These are phyloP conservation scores for Psilanteris sp. DNA, from an alignment of 1,140 invertebrate genomes.

Conservation along the genomic window DNA sequence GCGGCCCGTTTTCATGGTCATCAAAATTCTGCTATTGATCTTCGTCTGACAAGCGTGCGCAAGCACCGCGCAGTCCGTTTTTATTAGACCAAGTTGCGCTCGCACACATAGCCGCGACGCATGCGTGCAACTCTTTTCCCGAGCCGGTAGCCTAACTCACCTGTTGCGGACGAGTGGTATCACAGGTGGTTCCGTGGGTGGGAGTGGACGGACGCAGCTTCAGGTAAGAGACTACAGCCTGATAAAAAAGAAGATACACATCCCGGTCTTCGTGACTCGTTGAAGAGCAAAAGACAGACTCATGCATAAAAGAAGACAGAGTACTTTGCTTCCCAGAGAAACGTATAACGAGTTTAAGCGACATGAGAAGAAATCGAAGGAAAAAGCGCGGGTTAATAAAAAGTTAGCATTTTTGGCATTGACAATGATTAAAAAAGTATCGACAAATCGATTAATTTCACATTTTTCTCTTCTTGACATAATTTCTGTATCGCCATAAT, in stretches of 20 bases:
- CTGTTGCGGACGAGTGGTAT: conserved; percentile 67
- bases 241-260: conserved; percentile 76
- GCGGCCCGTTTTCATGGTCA: too few species aligned
- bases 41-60: background rate
- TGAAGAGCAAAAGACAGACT: conserved; percentile 26
- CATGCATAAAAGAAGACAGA: conserved; percentile 25
- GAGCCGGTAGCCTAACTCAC: conserved; percentile 65
- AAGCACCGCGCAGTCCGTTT: conserved; percentile 8
- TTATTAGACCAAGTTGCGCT: background rate
- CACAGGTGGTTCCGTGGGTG: conserved; percentile 76
- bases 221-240: conserved; percentile 70
- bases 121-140: conserved; percentile 41
- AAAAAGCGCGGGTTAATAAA: conserved; percentile 21
- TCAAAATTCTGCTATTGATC: too few species aligned
- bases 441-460: conserved; percentile 2
- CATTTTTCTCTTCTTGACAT: background rate
- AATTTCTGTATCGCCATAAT: too few species aligned
- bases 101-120: conserved; percentile 9
- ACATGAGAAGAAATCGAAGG: conserved; percentile 2
- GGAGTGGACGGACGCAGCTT: conserved; percentile 67
- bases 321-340: conserved; percentile 25
- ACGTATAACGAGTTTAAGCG: conserved; percentile 36
- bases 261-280: conserved; percentile 45
- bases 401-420: conserved; percentile 9
- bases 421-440: conserved; percentile 21